These are phyloP conservation scores for Hydropsyche tenuis DNA, from an alignment of 1,140 invertebrate species.

Conservation along the genomic window DNA sequence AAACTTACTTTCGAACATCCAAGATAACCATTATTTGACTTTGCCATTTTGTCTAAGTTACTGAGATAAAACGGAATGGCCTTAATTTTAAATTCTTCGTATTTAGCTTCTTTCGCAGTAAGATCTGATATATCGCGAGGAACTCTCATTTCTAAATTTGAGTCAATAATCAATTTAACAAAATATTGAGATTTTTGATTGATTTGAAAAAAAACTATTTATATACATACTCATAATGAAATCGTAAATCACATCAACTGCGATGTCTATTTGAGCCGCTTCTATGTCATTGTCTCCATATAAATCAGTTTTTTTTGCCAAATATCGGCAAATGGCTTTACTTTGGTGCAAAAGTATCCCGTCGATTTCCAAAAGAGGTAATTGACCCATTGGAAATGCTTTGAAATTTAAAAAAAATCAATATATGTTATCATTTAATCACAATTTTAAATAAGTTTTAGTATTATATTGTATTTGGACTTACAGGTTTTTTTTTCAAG, in stretches of 20 bases:
- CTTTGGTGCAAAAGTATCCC: constrained; percentile 73
- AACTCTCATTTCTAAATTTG: constrained; percentile 45
- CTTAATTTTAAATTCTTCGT: constrained; percentile 38
- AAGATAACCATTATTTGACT: constrained; percentile 54
- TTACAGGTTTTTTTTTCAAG: constrained; percentile 57
- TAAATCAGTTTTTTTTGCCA: constrained; percentile 72
- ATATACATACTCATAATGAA: constrained; percentile 53
- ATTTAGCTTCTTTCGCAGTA: constrained; percentile 32
- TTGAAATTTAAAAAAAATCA: too few relatives aligned
- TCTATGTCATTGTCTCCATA: constrained; percentile 72
- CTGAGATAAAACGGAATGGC: constrained; percentile 54
- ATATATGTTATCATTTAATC: too few relatives aligned
- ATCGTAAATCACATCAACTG: constrained; percentile 69
- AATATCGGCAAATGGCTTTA: constrained; percentile 72
- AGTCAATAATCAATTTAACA: too few relatives aligned
- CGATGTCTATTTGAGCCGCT: constrained; percentile 69
- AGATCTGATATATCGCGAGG: constrained; percentile 37
- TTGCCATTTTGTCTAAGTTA: constrained; percentile 54
- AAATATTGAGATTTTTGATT: too few relatives aligned
- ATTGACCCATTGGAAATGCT: constrained; percentile 78
- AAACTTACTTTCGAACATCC: constrained; percentile 54
- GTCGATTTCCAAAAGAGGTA: constrained; percentile 77
- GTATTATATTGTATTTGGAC: constrained; percentile 25
- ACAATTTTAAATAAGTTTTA: not conserved
- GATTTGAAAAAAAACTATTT: too few relatives aligned